Evolutionary conservation across 2,888 invertebrate genomes (phyloP).

Genomic region (Amphipoea oculea): DNA sequence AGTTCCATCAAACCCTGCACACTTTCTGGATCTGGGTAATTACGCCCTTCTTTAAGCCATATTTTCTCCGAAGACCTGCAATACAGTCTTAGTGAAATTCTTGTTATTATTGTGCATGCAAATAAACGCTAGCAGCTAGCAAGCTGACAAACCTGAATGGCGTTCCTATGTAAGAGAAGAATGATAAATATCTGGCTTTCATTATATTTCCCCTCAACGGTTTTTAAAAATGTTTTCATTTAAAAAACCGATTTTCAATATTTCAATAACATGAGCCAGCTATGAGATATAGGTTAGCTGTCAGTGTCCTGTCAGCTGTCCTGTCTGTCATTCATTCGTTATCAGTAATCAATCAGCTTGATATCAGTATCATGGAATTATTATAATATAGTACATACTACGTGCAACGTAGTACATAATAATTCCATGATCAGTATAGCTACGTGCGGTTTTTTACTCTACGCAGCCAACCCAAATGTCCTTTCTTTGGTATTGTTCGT

Average conservation of each 20-base stretch:
- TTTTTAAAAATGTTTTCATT: slow-evolving; percentile 42
- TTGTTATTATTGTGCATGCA: slow-evolving; percentile 73
- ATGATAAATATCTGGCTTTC: slow-evolving; percentile 93
- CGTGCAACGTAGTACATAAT: no score
- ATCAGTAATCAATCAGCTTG: no score
- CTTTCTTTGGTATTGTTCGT: no score
- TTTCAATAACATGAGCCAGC: background rate
- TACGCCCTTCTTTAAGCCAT: slow-evolving; percentile 83
- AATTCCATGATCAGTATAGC: no score
- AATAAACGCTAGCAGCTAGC: background rate
- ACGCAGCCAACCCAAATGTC: no score
- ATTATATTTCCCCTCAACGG: slow-evolving; percentile 71
- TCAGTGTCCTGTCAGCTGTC: background rate
- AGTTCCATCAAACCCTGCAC: slow-evolving; percentile 94
- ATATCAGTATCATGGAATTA: no score
- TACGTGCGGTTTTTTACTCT: no score
- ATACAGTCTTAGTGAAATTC: background rate
- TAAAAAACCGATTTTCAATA: background rate
- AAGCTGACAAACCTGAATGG: slow-evolving; percentile 91
- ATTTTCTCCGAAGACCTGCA: slow-evolving; percentile 93
- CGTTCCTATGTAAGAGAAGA: slow-evolving; percentile 94
- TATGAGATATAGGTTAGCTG: slow-evolving; percentile 30
- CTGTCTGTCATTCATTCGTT: no score
- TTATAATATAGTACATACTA: no score
- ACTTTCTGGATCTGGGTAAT: slow-evolving; percentile 91